Conservation (phyloP, 2,888 invertebrate species). For the Boloria euphrosyne region DNA sequence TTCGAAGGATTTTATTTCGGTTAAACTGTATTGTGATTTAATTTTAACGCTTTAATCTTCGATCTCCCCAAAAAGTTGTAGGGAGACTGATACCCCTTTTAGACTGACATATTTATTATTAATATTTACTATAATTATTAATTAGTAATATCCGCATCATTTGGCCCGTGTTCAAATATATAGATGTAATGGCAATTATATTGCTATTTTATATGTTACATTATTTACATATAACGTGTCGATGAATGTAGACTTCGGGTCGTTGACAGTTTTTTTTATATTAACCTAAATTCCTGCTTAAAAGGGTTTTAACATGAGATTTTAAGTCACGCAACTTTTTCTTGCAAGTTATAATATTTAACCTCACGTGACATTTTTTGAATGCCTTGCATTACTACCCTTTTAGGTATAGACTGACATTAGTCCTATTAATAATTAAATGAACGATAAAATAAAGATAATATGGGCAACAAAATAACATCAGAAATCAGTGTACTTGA, state of each 20-base stretch:
- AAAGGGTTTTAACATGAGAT: slow-evolving; percentile 33
- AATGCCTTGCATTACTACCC: slow-evolving; percentile 19
- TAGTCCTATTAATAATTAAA: not conserved
- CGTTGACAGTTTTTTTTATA: slow-evolving; percentile 16
- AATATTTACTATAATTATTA: too few species aligned
- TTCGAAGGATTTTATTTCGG: slow-evolving; percentile 15
- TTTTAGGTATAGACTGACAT: not conserved
- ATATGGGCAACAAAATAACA: not conserved
- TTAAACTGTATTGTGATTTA: not conserved
- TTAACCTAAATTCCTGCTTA: slow-evolving; percentile 35
- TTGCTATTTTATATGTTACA: not conserved
- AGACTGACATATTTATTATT: too few species aligned
- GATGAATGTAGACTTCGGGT: not conserved
- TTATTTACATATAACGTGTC: not conserved
- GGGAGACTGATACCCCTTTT: too few species aligned
- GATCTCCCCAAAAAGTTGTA: not conserved
- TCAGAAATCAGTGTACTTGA: slow-evolving; percentile 3
- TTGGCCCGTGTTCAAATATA: too few species aligned
- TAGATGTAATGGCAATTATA: too few species aligned
- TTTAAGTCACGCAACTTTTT: slow-evolving; percentile 57
- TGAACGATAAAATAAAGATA: not conserved
- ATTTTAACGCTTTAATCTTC: too few species aligned
- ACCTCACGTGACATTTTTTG: slow-evolving; percentile 51
- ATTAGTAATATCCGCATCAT: too few species aligned
- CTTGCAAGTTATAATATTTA: slow-evolving; percentile 37